Evolutionary conservation across 2,888 invertebrate genomes (phyloP), one percentile per base, ranked within the genome.

Genomic region (Drosophila algonquin): DNA sequence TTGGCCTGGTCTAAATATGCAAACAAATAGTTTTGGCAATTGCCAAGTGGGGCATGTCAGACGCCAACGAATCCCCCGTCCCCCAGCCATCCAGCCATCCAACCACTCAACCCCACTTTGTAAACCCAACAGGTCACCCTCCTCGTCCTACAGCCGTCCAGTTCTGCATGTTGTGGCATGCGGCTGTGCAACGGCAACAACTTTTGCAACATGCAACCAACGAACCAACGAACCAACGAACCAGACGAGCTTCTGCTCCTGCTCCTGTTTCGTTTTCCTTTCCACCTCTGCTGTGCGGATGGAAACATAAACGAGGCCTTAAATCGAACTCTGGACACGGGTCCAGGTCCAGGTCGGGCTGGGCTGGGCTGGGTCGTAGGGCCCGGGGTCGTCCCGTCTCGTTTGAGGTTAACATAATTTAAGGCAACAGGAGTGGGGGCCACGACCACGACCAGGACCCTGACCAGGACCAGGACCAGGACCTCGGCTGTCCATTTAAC

Each of bases 221-320:
- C 81, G 65, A 80, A 71, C 75, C 87, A 83, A 76, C 81, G 65
- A 80, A 71, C 75, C 87, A 83, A 76, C 81, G 65, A 80, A 71
- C 75, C 87, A 83, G 82, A 75, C 81, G 79, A 78, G 63, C 65
- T 61, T 56, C 70, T 9, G 63, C 65, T 59, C 56, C 70, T 63
- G 70, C 70, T 32, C 56, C 14, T 27, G 18, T 27, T 45, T 24
- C 47, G 21, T 61, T 32, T 44, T 8, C 40, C 30, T 62, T 54
- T 24, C 44, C 18, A 69, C 62, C 70, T 60, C 72, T 56, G 71
- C 70, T 56, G 71, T 73, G 48, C 68, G 82, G 73, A 64, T 76
- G 83, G 83, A 75, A 77, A 83, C 86, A 89, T 88, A 89, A 87
- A 87, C 89, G 89, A 88, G 89, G 88, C 89, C 84, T 87, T 88